Percentiles rank a stretch among this genome's conserved stretches.
These are phyloP conservation scores for Styela plicata DNA, from an alignment of 23 tunicate species.

Conservation along the genomic window DNA sequence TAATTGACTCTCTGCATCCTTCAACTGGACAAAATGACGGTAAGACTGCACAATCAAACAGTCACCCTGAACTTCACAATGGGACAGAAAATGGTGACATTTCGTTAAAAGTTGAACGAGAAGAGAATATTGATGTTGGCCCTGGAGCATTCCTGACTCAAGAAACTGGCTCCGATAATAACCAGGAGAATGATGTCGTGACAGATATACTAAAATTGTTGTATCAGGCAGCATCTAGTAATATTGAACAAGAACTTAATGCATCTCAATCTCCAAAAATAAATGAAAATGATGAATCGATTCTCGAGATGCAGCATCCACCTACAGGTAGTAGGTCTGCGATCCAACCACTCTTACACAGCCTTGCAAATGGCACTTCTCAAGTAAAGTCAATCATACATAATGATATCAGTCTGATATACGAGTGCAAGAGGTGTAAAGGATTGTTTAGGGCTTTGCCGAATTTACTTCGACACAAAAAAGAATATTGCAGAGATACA, in stretches of 20 bases:
- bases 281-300: neutral
- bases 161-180: neutral
- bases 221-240: neutral
- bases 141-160: neutral
- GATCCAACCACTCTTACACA: neutral
- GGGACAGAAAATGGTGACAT: neutral
- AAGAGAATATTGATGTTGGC: neutral
- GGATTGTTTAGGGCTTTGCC: constrained; percentile 26
- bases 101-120: neutral
- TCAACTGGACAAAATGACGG: neutral
- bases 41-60: neutral
- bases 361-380: constrained; percentile 17
- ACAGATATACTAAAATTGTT: constrained; percentile 8
- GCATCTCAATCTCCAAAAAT: neutral
- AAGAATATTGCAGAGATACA: constrained; percentile 11
- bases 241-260: neutral
- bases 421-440: constrained; percentile 21
- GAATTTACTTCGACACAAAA: constrained; percentile 28
- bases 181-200: constrained; percentile 2
- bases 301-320: constrained; percentile 1
- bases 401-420: constrained; percentile 7
- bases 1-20: neutral
- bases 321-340: neutral
- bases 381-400: neutral
- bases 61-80: too few species aligned